Base-by-base conservation (phyloP, 2,797 vertebrate species). In the Alca torda region DNA sequence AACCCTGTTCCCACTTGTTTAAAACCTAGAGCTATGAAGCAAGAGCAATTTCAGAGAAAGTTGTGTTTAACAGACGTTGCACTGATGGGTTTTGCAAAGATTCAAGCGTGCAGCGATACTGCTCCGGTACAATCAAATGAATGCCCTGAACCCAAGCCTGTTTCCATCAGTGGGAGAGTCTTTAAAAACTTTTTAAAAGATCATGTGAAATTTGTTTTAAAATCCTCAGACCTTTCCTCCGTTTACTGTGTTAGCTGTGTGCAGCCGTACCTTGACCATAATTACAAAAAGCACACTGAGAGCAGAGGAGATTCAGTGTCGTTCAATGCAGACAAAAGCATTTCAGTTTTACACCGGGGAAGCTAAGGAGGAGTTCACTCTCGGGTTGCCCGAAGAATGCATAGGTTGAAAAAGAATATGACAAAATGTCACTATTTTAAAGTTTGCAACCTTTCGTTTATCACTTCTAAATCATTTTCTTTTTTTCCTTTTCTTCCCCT, bases 31-130 rank as follows among this genome's bases (percentile, higher is more conserved):
- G 41, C 63, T 76, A 30, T 2, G 7, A 48, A 84, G 54, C 54
- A 63, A 54, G 51, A 87, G 30, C 50, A 61, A 19, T 70, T 90
- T 57, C 21, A 28, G 74, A 60, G 54, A 51, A 77, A 70, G 46
- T 16, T 1, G 0, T 3, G 28, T 72, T 81, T 87, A 31, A 15
- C 26, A 3, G 16, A 13, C 1, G 0, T 89, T 41, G 12, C 45
- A 11, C 56, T 21, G 53, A 35, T 45, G 5, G 18, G 46, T 46
- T 81, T 64, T 70, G 21, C 30, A 37, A 61, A 51, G 45, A 64
- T 72, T 87, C 21, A 51, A 33, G 33, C 0, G 0, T 4, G 13
- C 35, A 59, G 56, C 67, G 70, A 5, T 86, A 54, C 28, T 69
- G n/a, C 39, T 88, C 30, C 45, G 67, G 28, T 15, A 11, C 26